These are phyloP conservation scores for Bombus pascuorum DNA, from an alignment of 1,140 invertebrate species.

Conservation along the genomic window DNA sequence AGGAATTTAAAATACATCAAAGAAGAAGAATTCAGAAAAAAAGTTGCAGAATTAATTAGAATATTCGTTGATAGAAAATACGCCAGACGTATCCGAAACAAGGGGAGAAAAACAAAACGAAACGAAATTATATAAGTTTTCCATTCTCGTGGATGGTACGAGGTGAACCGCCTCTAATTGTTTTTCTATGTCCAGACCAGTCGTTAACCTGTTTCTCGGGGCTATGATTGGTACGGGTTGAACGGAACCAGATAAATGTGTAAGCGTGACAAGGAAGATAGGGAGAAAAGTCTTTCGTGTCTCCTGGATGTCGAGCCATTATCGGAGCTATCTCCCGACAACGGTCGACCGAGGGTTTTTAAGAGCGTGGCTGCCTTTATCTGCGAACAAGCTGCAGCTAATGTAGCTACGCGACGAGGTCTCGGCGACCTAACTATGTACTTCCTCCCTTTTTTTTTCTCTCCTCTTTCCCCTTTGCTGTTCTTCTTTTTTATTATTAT, in stretches of 20 bases:
- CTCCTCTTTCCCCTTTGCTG: neutral
- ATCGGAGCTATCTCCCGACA: slow-evolving; percentile 75
- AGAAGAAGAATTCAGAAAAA: neutral
- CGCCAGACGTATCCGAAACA: too few relatives aligned
- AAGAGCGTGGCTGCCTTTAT: slow-evolving; percentile 74
- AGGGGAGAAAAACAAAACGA: neutral
- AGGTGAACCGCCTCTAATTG: slow-evolving; percentile 42
- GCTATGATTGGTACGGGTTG: slow-evolving; percentile 48
- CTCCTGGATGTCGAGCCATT: slow-evolving; percentile 69
- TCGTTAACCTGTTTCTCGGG: slow-evolving; percentile 43
- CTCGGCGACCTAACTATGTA: slow-evolving; percentile 35
- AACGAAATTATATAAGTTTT: neutral
- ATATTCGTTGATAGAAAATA: neutral
- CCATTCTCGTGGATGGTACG: neutral
- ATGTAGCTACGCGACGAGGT: slow-evolving; percentile 70
- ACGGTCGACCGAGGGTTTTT: slow-evolving; percentile 70
- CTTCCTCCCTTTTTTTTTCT: neutral
- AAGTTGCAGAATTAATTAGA: neutral
- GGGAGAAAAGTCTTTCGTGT: slow-evolving; percentile 73
- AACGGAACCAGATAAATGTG: slow-evolving; percentile 47
- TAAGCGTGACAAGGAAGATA: slow-evolving; percentile 40
- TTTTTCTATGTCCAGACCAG: slow-evolving; percentile 47
- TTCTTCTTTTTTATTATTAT: slow-evolving; percentile 39
- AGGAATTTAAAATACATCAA: neutral
- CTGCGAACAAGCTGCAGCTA: slow-evolving; percentile 76